A percentile compares a stretch with the other conserved stretches of the same genome.
phyloP scores from a whole-genome alignment of 2,113 vertebrate species.

The Gobio gobio region DNA sequence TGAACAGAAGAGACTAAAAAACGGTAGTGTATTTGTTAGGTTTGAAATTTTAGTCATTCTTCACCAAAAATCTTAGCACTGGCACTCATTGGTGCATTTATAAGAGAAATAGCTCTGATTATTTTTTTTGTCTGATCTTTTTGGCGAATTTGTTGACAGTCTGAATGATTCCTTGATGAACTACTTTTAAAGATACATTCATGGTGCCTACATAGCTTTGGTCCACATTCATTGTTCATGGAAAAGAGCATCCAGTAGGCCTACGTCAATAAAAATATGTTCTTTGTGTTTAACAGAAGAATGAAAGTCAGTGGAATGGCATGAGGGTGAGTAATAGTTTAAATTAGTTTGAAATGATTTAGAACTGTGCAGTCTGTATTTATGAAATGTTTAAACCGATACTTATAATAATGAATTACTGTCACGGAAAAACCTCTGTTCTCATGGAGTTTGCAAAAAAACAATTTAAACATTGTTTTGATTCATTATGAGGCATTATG shows the following conservation, averaged over 20 bases:
- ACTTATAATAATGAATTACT: background rate
- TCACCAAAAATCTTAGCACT: background rate
- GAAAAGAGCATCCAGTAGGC: background rate
- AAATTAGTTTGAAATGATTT: background rate
- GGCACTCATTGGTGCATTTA: background rate
- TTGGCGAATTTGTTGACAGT: background rate
- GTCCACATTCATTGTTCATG: background rate
- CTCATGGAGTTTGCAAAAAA: conserved; percentile 18
- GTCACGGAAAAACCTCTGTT: background rate
- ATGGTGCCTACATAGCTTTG: background rate
- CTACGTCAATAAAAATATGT: background rate
- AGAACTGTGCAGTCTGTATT: background rate
- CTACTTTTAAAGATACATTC: background rate
- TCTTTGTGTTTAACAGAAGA: background rate
- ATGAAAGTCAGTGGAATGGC: background rate
- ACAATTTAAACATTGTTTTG: conserved; percentile 3
- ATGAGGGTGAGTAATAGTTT: background rate
- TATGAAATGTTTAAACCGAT: background rate
- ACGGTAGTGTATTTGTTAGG: background rate
- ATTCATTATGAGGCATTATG: conserved; percentile 10
- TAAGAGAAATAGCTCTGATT: background rate
- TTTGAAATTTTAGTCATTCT: background rate
- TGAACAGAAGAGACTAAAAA: background rate
- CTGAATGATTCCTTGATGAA: background rate
- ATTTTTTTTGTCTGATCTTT: background rate